Evolutionary conservation across 2,888 invertebrate genomes (phyloP).

Genomic region (Chouioia cunea): DNA sequence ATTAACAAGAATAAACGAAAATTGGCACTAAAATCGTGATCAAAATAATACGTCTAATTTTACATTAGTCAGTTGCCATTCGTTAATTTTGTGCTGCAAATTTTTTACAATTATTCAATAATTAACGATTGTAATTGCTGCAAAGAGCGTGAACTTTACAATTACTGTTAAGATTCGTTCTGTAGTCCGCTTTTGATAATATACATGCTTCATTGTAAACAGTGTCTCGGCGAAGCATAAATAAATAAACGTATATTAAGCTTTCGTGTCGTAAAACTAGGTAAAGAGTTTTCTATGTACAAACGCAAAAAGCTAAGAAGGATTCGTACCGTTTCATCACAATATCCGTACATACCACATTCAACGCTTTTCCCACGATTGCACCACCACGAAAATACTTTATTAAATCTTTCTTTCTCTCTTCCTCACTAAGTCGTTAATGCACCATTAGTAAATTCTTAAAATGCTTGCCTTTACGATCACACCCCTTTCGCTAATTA

Average conservation of each 20-base stretch:
- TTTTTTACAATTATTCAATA: constrained; percentile 7
- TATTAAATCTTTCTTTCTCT: constrained; percentile 29
- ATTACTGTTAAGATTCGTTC: constrained; percentile 18
- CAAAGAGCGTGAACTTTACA: constrained; percentile 6
- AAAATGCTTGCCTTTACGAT: constrained; percentile 43
- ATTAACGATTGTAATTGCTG: not conserved
- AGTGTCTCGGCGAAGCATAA: constrained; percentile 31
- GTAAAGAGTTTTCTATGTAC: constrained; percentile 42
- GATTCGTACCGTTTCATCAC: constrained; percentile 29
- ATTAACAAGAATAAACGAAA: constrained; percentile 25
- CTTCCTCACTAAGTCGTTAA: constrained; percentile 31
- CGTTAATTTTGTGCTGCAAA: constrained; percentile 34
- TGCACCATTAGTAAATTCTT: constrained; percentile 47
- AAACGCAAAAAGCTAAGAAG: constrained; percentile 46
- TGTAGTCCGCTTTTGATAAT: constrained; percentile 23
- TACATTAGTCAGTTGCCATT: constrained; percentile 6
- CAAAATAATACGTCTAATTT: constrained; percentile 17
- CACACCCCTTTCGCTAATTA: constrained; percentile 21
- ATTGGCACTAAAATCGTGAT: constrained; percentile 43
- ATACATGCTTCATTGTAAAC: constrained; percentile 1
- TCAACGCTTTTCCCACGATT: constrained; percentile 29
- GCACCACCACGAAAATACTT: constrained; percentile 45
- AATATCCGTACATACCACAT: constrained; percentile 45
- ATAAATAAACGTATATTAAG: constrained; percentile 43
- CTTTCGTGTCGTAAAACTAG: constrained; percentile 36